A percentile compares a stretch with the other conserved stretches of the same genome.
Evolutionary conservation across 2,113 vertebrate genomes (phyloP).

Genomic region (Muntiacus reevesi): DNA sequence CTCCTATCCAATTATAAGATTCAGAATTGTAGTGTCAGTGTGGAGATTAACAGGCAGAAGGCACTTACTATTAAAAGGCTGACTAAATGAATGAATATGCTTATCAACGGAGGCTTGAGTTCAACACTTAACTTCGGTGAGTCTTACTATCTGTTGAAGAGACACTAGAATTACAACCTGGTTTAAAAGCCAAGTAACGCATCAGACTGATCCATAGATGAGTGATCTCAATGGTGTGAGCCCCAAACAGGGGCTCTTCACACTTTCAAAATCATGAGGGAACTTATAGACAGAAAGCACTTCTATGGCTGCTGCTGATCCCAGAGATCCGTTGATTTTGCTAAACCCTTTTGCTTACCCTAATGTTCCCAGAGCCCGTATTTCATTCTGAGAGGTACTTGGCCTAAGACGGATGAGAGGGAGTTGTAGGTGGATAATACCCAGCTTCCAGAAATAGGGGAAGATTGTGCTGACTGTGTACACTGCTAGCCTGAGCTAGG

Average conservation of each 20-base stretch:
- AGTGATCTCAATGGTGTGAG: neutral
- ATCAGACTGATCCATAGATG: neutral
- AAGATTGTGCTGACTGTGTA: conserved; percentile 56
- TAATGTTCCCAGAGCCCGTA: conserved; percentile 64
- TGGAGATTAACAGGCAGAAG: neutral
- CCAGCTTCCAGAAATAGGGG: conserved; percentile 66
- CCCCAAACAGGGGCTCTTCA: neutral
- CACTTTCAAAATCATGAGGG: neutral
- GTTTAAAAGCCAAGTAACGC: neutral
- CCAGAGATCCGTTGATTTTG: conserved; percentile 52
- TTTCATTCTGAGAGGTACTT: conserved; percentile 72
- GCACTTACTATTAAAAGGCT: neutral
- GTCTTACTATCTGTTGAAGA: neutral
- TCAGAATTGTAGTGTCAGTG: neutral
- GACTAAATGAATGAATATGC: neutral
- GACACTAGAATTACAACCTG: neutral
- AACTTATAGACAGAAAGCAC: neutral
- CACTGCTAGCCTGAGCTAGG: conserved; percentile 56
- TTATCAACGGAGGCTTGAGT: neutral
- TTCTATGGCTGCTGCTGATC: conserved; percentile 47
- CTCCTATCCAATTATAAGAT: neutral
- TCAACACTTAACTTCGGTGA: neutral
- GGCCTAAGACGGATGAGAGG: conserved; percentile 59
- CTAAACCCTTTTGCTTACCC: conserved; percentile 51
- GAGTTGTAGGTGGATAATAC: conserved; percentile 26